These are phyloP conservation scores for Eurystomus glaucurus DNA, from an alignment of 2,797 vertebrate species.

Conservation along the genomic window DNA sequence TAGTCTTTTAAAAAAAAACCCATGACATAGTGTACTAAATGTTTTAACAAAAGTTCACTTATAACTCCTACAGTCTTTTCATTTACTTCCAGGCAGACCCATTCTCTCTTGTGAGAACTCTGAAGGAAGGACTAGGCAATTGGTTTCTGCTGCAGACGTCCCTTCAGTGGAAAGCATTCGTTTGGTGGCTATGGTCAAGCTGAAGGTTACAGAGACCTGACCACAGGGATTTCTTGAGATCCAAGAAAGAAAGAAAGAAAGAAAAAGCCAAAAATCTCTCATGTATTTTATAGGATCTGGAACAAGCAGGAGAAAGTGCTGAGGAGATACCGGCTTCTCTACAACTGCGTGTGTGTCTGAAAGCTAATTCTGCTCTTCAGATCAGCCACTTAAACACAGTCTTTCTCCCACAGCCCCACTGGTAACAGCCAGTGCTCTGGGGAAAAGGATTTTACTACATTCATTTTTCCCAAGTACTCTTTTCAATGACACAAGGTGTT, in stretches of 20 bases:
- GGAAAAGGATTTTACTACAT: not conserved
- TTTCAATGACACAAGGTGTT: not conserved
- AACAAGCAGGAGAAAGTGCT: not conserved
- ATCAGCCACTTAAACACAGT: not conserved
- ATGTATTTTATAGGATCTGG: not conserved
- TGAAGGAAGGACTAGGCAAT: not conserved
- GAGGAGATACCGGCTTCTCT: not conserved
- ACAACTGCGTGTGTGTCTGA: not conserved
- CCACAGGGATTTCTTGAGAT: not conserved
- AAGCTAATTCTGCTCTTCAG: not conserved
- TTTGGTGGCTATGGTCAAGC: not conserved
- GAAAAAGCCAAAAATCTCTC: fast-evolving
- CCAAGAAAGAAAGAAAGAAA: not conserved
- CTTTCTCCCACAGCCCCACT: not conserved
- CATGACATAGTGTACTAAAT: not conserved
- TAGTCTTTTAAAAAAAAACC: not conserved
- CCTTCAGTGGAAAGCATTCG: not conserved
- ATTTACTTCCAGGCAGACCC: not conserved
- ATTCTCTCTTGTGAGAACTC: not conserved
- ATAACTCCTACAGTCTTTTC: not conserved
- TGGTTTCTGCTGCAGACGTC: not conserved
- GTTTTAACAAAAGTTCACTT: not conserved
- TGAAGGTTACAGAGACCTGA: constrained; percentile 9
- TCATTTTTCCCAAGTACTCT: not conserved
- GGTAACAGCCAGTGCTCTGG: not conserved